Conservation (phyloP, 2,797 vertebrate genomes). For the Platyrinchus mystaceus region DNA sequence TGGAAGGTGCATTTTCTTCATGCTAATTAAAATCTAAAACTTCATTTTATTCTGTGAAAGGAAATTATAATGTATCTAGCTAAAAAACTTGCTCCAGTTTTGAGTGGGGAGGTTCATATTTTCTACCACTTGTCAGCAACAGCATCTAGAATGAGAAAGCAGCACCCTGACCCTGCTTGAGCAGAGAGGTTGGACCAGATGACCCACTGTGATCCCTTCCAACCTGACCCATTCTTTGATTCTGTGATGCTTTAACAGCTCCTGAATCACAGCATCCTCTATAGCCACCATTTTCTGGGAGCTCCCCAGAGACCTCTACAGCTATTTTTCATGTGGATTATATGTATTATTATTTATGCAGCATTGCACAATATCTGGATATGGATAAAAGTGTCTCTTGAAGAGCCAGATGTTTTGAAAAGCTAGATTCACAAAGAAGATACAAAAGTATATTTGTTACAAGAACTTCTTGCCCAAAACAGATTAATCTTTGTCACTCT, state of each 20-base stretch:
- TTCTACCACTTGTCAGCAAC: accelerated
- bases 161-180: background rate
- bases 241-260: background rate
- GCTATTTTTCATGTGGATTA: background rate
- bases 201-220: background rate
- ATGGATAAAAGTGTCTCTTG: background rate
- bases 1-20: background rate
- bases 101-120: background rate
- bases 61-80: background rate
- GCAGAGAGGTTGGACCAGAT: background rate
- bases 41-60: background rate
- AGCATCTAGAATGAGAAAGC: background rate
- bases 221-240: background rate
- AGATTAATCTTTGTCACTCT: background rate
- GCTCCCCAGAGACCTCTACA: background rate
- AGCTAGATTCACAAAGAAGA: background rate
- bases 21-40: background rate
- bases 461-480: background rate
- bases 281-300: background rate
- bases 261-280: background rate
- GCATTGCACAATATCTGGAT: background rate
- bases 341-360: background rate
- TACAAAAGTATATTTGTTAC: background rate
- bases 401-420: background rate
- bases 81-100: background rate